Evolutionary conservation across 2,888 invertebrate species (phyloP), one percentile per base, ranked within the genome.

Genomic region (Rhagophthalmus giganteus): DNA sequence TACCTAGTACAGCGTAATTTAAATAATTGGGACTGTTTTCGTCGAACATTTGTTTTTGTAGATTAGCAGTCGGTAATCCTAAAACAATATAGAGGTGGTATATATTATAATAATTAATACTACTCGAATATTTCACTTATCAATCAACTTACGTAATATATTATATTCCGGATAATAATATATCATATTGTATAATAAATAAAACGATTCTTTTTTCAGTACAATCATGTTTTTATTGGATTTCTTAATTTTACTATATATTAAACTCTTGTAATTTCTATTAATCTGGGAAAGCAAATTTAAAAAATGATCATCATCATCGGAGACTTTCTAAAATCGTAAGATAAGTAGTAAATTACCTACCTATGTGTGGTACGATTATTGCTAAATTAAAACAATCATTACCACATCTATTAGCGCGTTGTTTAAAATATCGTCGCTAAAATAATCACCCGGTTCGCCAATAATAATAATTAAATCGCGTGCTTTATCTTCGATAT

Each of bases 1-100:
- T 62, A 1, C 69, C 70, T 31, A 70, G 42, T 1, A 65, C 53
- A 1, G 67, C 69, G 33, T 67, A 69, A 37, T 68, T 69, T 52
- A 69, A 53, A 28, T 64, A 69, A 20, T 62, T 51, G 1, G 69
- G 68, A 12, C 61, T 46, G 5, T 62, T 37, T 13, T 42, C 34
- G 25, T 66, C 64, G 20, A 69, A 59, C 3, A 55, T 25, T 14
- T 13, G n/a, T 2, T 8, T 31, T 25, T 46, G 30, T 13, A 46
- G 9, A 14, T 38, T 24, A 5, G 24, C 10, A 2, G 38, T 24
- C 2, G 46, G 46, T 8, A 46, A 12, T 9, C 38, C 46, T 46
- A 15, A 25, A 24, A n/a, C 8, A 33, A 12, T 12, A 14, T 11
- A 20, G 13, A 2, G 5, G n/a, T 11, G 11, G 8, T 31, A 31